phyloP scores from a whole-genome alignment of 2,797 vertebrate species.

The Chromis chromis region DNA sequence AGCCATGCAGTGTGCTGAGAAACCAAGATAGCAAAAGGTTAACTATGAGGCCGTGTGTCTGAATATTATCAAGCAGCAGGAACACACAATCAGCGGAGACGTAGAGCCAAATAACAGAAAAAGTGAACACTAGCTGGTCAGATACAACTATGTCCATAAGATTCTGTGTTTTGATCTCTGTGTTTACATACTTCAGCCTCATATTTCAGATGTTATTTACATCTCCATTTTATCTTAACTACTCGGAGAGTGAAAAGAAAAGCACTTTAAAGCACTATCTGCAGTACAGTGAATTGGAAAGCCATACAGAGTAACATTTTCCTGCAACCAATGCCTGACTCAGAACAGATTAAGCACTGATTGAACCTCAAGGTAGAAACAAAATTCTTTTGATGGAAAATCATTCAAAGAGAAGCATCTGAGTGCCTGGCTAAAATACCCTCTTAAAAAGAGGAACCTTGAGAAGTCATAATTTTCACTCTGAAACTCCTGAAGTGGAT shows the following conservation, averaged over 20 bases:
- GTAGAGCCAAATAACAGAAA: conserved; percentile 9
- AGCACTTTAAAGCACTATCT: conserved; percentile 62
- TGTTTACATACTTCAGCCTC: conserved; percentile 22
- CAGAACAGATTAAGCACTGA: conserved; percentile 60
- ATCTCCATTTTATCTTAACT: conserved; percentile 47
- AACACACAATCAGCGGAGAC: conserved; percentile 22
- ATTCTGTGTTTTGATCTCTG: conserved; percentile 12
- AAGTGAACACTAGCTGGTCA: conserved; percentile 2
- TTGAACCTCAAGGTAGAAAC: conserved; percentile 69
- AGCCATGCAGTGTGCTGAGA: conserved; percentile 4
- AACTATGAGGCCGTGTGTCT: conserved; percentile 20
- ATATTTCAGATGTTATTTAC: conserved; percentile 43
- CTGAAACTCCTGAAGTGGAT: conserved; percentile 48
- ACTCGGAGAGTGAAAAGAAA: conserved; percentile 62
- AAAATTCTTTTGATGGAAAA: conserved; percentile 67
- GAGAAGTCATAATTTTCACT: conserved; percentile 69
- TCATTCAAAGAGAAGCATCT: conserved; percentile 66
- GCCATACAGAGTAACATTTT: conserved; percentile 46
- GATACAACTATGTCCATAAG: conserved; percentile 9
- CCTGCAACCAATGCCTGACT: conserved; percentile 49
- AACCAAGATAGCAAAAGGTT: conserved; percentile 33
- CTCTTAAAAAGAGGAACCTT: conserved; percentile 73
- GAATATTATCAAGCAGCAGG: conserved; percentile 18
- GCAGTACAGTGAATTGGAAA: conserved; percentile 34
- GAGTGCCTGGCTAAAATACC: conserved; percentile 56